Evolutionary conservation across 2,888 invertebrate genomes (phyloP).

Genomic region (Agrotis clavis): DNA sequence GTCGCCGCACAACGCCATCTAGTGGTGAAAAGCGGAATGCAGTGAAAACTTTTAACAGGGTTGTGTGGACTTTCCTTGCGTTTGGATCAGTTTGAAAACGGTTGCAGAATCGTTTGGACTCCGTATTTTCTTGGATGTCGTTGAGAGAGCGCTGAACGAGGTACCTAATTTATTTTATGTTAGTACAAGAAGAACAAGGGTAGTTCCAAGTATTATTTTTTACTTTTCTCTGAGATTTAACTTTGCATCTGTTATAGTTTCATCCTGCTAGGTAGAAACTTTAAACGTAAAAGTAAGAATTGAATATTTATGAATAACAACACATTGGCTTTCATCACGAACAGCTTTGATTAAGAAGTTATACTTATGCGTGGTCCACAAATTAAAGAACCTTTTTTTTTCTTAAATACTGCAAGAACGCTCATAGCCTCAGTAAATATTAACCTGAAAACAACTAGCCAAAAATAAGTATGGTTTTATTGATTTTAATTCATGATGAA

Average conservation of each 20-base stretch:
- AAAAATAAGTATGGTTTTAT: background rate
- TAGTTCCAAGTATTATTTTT: background rate
- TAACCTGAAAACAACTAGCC: background rate
- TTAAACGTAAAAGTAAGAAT: no score
- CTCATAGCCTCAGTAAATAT: background rate
- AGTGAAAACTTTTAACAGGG: constrained; percentile 3
- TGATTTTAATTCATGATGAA: background rate
- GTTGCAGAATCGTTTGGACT: no score
- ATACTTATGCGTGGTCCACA: no score
- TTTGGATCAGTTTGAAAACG: background rate
- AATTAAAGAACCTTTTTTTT: background rate
- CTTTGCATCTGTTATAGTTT: no score
- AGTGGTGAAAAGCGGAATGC: constrained; percentile 38
- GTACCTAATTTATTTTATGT: background rate
- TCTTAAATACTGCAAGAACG: background rate
- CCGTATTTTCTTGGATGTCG: background rate
- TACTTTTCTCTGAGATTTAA: no score
- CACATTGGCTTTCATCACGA: no score
- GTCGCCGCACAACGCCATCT: constrained; percentile 45
- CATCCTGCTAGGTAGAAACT: no score
- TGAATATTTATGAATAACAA: no score
- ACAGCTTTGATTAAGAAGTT: no score
- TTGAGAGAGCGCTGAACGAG: constrained; percentile 49
- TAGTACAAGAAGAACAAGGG: background rate
- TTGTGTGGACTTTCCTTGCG: background rate